Evolutionary conservation across 2,888 invertebrate genomes (phyloP).

Genomic region (Agriopis marginaria): DNA sequence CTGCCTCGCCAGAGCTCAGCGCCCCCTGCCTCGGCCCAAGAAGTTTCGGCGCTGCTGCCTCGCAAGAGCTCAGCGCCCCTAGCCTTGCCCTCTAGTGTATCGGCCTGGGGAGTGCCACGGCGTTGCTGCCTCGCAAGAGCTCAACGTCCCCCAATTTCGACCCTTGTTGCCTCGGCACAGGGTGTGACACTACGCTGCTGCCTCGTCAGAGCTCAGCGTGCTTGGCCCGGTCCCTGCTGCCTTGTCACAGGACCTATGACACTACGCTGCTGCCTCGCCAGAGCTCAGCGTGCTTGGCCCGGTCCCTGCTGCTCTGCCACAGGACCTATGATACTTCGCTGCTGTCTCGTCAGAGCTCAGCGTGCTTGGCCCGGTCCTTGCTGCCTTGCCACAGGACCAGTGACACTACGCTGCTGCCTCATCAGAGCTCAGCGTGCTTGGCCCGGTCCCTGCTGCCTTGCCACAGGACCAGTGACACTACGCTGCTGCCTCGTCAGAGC

Average conservation of each 20-base stretch:
- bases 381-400: background rate
- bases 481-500: constrained; percentile 30
- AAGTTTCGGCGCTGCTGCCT: background rate
- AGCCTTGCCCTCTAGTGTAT: background rate
- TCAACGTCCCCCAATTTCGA: constrained; percentile 3
- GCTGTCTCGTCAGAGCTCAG: constrained; percentile 28
- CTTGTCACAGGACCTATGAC: constrained; percentile 10
- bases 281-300: constrained; percentile 20
- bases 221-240: constrained; percentile 12
- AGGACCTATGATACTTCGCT: constrained; percentile 14
- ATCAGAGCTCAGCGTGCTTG: background rate
- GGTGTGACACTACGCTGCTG: constrained; percentile 20
- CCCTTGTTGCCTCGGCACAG: background rate
- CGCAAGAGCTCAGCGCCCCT: background rate
- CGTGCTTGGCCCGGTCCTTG: background rate
- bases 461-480: background rate
- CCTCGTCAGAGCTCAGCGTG: constrained; percentile 22
- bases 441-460: background rate
- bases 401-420: constrained; percentile 10
- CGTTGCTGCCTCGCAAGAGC: constrained; percentile 14
- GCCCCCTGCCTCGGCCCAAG: background rate
- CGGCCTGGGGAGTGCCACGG: background rate
- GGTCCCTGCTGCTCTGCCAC: constrained; percentile 23
- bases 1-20: constrained; percentile 4
- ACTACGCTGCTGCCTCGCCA: constrained; percentile 32